These are phyloP conservation scores for Candidula unifasciata DNA, from an alignment of 2,888 invertebrate species.

Conservation along the genomic window DNA sequence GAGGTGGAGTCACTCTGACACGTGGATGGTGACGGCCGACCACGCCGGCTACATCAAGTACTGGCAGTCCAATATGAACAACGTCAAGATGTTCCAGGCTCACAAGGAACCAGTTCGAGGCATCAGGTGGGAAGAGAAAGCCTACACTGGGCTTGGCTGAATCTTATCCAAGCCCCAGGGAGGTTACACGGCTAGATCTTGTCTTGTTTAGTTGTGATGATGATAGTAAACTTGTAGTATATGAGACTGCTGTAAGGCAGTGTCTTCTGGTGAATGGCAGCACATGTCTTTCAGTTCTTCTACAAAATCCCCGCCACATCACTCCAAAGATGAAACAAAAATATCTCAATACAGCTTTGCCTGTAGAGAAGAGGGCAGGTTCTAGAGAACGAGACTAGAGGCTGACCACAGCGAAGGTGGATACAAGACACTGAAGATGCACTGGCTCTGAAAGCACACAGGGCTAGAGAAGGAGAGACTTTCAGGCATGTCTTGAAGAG, in stretches of 20 bases:
- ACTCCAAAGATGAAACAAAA: no score
- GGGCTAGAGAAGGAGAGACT: no score
- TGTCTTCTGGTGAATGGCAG: no score
- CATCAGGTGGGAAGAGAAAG: conserved; percentile 86
- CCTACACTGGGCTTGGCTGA: conserved; percentile 7
- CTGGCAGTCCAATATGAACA: conserved; percentile 99
- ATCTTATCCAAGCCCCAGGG: conserved; percentile 1
- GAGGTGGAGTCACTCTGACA: conserved; percentile 99
- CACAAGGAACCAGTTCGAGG: conserved; percentile 99
- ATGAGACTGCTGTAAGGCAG: not conserved
- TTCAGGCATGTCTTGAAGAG: no score
- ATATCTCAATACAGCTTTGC: no score
- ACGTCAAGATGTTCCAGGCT: conserved; percentile 99
- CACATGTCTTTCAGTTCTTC: no score
- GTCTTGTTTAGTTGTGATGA: not conserved
- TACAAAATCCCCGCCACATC: no score
- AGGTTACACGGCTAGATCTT: not conserved
- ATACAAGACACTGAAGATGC: no score
- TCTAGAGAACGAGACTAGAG: no score
- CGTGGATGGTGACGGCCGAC: conserved; percentile 99
- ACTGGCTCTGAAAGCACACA: no score
- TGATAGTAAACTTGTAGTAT: not conserved
- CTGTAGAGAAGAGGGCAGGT: no score
- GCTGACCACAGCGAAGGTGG: no score
- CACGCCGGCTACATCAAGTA: conserved; percentile 99